phyloP scores from a whole-genome alignment of 2,113 vertebrate genomes.

The Albula glossodonta region DNA sequence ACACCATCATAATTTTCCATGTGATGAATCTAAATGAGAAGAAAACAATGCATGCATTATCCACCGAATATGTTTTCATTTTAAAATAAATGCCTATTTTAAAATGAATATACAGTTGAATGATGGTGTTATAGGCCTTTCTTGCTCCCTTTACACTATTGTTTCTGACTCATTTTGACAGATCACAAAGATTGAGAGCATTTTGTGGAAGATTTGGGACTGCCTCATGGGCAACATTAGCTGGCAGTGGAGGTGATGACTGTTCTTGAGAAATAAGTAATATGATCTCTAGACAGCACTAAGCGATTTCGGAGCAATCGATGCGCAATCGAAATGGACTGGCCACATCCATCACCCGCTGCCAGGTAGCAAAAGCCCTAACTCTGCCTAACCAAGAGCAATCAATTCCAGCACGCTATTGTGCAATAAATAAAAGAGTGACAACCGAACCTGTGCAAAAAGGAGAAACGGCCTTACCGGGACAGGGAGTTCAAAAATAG shows the following conservation, averaged over 20 bases:
- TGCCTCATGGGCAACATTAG: slow-evolving; percentile 1
- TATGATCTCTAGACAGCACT: slow-evolving; percentile 2
- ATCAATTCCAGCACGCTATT: neutral
- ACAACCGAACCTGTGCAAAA: neutral
- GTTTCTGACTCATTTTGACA: neutral
- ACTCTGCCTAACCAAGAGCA: slow-evolving; percentile 4
- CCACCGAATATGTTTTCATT: neutral
- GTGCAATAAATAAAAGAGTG: neutral
- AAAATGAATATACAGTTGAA: neutral
- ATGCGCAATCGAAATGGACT: neutral
- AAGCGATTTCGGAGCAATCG: slow-evolving; percentile 14
- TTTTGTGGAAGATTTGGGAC: neutral
- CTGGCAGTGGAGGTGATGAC: neutral
- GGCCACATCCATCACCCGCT: slow-evolving; percentile 5
- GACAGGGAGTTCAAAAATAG: neutral
- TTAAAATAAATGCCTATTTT: neutral
- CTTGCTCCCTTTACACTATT: neutral
- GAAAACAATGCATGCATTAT: neutral
- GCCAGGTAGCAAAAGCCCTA: slow-evolving; percentile 6
- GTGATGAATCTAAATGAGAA: too few relatives aligned
- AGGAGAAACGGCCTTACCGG: neutral
- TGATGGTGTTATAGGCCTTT: too few relatives aligned
- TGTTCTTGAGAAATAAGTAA: slow-evolving; percentile 14
- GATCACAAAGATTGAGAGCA: neutral
- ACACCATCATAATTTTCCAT: too few relatives aligned